Percentiles rank a stretch among this genome's conserved stretches.
phyloP scores from a whole-genome alignment of 2,888 invertebrate species.

The Hirtodrosophila confusa region DNA sequence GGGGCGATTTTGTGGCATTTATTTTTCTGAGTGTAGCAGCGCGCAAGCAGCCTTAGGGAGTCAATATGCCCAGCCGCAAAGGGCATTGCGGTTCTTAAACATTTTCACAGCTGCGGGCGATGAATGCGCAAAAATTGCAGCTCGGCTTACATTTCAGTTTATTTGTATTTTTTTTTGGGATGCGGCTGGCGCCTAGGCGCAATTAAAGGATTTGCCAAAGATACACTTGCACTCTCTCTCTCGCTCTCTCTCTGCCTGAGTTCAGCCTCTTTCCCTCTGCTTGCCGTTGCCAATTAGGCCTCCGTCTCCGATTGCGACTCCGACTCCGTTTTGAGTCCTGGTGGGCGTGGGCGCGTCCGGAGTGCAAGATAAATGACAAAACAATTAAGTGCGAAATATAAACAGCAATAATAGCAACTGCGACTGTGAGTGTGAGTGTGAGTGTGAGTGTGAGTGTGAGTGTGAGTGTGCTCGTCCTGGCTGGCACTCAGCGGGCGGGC shows the following conservation, averaged over 20 bases:
- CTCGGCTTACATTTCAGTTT: slow-evolving; percentile 4
- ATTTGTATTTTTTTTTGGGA: background rate
- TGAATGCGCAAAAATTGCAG: slow-evolving; percentile 60
- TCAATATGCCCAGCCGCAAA: slow-evolving; percentile 9
- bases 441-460: slow-evolving; percentile 2
- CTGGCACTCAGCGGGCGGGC: slow-evolving; percentile 51
- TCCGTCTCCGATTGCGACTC: background rate
- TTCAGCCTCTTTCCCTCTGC: slow-evolving; percentile 13
- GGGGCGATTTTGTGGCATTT: no score
- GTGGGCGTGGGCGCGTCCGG: slow-evolving; percentile 31
- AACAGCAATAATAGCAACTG: slow-evolving; percentile 66
- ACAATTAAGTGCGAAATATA: slow-evolving; percentile 83
- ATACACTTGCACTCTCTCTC: slow-evolving; percentile 8
- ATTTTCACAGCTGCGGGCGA: slow-evolving; percentile 69
- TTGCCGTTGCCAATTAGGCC: slow-evolving; percentile 60
- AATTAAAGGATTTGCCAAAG: slow-evolving; percentile 74
- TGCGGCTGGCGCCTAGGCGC: slow-evolving; percentile 62
- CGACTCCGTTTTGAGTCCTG: slow-evolving; percentile 3
- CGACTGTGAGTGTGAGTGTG: slow-evolving; percentile 2
- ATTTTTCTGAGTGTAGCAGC: no score
- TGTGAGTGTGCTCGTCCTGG: slow-evolving; percentile 11
- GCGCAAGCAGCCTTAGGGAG: slow-evolving; percentile 5
- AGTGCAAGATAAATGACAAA: slow-evolving; percentile 80
- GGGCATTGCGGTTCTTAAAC: slow-evolving; percentile 30
- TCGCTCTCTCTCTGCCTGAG: background rate